Base-by-base conservation (phyloP, 1,140 invertebrate species). In the Procambarus virginalis region DNA sequence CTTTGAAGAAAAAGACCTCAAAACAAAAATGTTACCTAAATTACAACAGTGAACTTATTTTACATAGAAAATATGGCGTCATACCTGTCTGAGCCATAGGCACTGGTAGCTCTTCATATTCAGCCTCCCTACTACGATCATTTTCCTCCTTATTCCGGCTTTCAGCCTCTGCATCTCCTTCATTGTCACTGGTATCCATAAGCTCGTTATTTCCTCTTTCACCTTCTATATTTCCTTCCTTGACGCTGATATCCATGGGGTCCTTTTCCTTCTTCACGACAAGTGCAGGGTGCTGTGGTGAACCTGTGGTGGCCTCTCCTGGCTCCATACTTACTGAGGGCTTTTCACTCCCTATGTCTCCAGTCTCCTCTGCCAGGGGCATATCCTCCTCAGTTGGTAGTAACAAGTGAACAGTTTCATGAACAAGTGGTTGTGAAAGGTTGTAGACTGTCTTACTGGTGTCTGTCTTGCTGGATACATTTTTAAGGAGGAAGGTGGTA, bases 61-160 rank as follows among this genome's bases (percentile, higher is more conserved):
- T 34, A 34, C 1, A 55, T 9, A 55, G 8, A 55, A 55, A 55
- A 2, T 9, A 55, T 55, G 51, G 51, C 12, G 51, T 8, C 68
- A 3, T 10, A 73, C 84, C 84, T 20, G 9, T 64, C 55, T 58
- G 49, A 5, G 84, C 84, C 84, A 86, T 46, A 6, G 84, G 84
- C 51, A 86, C 73, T 6, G 84, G 84, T 22, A 86, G 51, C 34
- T 77, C 75, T 46, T 86, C 84, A 51, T 86, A 86, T 51, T 77
- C 80, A 73, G 5, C 8, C 8, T 73, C 22, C 68, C 68, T 64
- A 4, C 60, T 20, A 5, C 20, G 8, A 9, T 34, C n/a, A 73
- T 73, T 6, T 22, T 73, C n/a, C 1, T 34, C 68, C 2, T 73
- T 34, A 6, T 34, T 34, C 6, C 10, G 6, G 5, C 22, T 34